Evolutionary conservation across 2,797 vertebrate species (phyloP), one percentile per base, ranked within the genome.

Genomic region (Catamblyrhynchus diadema): DNA sequence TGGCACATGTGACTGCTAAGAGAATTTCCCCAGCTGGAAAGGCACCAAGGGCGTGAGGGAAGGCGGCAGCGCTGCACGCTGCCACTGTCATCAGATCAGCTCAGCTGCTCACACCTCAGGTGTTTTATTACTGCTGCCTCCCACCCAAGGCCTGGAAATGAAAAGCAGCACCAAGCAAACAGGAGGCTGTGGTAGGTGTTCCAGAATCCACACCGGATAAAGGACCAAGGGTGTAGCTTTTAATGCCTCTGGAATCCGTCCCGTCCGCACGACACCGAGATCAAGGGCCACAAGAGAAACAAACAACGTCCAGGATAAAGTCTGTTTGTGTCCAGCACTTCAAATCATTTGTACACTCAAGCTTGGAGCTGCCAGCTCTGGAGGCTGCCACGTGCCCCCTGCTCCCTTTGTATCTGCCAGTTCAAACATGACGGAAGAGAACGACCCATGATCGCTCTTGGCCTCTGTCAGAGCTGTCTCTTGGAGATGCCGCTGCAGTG

Each of bases 341-440:
- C 77, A 50, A 91, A 74, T 60, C 33, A 79, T 72, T 72, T 77
- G 73, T 28, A 81, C 45, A 9, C 56, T 83, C 70, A 8, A 71
- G 57, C 32, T 50, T 6, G 14, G 82, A 72, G 77, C 77, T 94
- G 89, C 70, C 89, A 93, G 86, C 59, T 88, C 85, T 12, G 12
- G 79, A 86, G 70, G 47, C 65, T 61, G 85, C 85, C 85, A 88
- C 27, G 2, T 79, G 91, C 89, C 90, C 95, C 75, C 66, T 42
- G 67, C 66, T 84, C 69, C 79, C n/a, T 86, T 96, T 95, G 78
- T 84, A 53, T 90, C 57, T 91, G 91, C 89, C 93, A 88, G 74
- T 33, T 94, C 87, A 88, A 91, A 95, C 69, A 92, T 12, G 80
- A 94, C 14, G 7, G 47, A 82, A 79, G 89, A 86, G 83, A 94